Percentiles rank a stretch among this genome's conserved stretches.
phyloP scores from a whole-genome alignment of 2,888 invertebrate species.

The Dryobota labecula region DNA sequence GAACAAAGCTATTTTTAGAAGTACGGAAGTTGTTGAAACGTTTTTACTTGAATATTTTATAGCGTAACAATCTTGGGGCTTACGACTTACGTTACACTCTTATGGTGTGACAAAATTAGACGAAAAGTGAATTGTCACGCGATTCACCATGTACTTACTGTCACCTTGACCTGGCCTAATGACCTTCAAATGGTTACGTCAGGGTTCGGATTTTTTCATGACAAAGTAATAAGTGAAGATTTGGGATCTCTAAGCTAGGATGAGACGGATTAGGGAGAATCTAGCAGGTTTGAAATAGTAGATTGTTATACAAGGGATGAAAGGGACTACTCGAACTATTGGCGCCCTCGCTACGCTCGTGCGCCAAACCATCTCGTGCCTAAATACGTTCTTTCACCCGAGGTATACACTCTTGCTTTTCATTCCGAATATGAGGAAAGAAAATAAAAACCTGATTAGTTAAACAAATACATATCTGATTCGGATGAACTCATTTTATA shows the following conservation, averaged over 20 bases:
- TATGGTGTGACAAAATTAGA: not conserved
- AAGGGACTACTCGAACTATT: no score
- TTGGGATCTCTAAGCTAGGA: not conserved
- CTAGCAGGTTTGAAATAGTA: no score
- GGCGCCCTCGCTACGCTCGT: no score
- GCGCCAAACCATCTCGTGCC: no score
- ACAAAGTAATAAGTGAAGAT: constrained; percentile 7
- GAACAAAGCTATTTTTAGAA: constrained; percentile 27
- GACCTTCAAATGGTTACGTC: not conserved
- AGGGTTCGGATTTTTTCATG: not conserved
- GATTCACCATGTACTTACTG: not conserved
- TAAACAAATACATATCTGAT: no score
- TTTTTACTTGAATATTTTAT: constrained; percentile 43
- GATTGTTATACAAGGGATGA: no score
- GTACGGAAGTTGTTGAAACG: constrained; percentile 23
- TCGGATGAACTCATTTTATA: no score
- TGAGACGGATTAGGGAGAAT: not conserved
- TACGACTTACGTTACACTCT: not conserved
- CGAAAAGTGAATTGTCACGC: not conserved
- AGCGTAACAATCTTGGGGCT: not conserved
- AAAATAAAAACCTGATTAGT: no score
- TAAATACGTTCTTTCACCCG: no score
- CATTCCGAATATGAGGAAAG: no score
- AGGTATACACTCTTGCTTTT: no score
- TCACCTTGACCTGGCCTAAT: not conserved